phyloP scores from a whole-genome alignment of 2,888 invertebrate genomes.

The Craniophora ligustri region DNA sequence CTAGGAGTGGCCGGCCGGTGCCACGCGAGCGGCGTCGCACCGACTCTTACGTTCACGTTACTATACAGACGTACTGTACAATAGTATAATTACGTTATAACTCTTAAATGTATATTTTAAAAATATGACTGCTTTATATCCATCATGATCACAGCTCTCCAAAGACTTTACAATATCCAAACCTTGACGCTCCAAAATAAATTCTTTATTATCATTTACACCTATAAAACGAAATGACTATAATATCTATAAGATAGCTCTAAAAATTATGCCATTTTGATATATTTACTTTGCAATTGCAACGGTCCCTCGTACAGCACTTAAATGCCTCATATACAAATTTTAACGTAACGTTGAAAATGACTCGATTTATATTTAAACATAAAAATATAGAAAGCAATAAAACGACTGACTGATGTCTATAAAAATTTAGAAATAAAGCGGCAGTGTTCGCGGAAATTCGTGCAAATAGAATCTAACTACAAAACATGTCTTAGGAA shows the following conservation, averaged over 20 bases:
- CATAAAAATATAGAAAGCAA: slow-evolving; percentile 78
- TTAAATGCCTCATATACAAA: slow-evolving; percentile 86
- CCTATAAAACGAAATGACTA: slow-evolving; percentile 88
- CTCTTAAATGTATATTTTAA: slow-evolving; percentile 86
- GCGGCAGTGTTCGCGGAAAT: slow-evolving; percentile 88
- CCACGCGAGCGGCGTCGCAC: no score
- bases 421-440: slow-evolving; percentile 81
- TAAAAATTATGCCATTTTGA: slow-evolving; percentile 88
- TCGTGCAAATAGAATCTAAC: slow-evolving; percentile 87
- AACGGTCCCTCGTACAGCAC: slow-evolving; percentile 88
- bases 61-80: slow-evolving; percentile 70
- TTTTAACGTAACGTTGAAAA: slow-evolving; percentile 82
- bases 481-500: slow-evolving; percentile 88
- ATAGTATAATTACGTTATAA: slow-evolving; percentile 83
- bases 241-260: slow-evolving; percentile 86
- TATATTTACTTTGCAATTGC: slow-evolving; percentile 88
- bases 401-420: slow-evolving; percentile 73
- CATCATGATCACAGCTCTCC: slow-evolving; percentile 88
- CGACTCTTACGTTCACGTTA: slow-evolving; percentile 53
- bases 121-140: slow-evolving; percentile 89
- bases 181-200: slow-evolving; percentile 87
- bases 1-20: slow-evolving; percentile 23
- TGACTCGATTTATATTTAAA: slow-evolving; percentile 72
- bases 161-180: slow-evolving; percentile 86
- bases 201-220: slow-evolving; percentile 86